Base-by-base conservation (phyloP, 1,140 invertebrate species). In the Drosophila bocki region DNA sequence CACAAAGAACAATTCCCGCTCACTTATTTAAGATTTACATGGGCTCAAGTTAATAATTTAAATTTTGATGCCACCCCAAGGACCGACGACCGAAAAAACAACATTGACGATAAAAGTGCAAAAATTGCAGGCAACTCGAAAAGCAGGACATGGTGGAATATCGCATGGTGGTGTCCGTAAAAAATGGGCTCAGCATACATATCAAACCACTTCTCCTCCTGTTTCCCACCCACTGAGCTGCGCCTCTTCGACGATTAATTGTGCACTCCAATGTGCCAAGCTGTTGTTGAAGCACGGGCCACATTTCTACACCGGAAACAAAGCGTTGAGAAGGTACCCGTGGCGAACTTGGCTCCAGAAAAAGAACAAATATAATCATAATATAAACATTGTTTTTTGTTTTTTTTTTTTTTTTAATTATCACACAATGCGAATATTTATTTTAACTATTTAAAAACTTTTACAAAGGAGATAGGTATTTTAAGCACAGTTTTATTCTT, bases 231-330 rank as follows among this genome's bases (percentile, higher is more conserved):
- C 54, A 13, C 39, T 13, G 26, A 39, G 57, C 26, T 53, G 71
- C 54, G 67, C 56, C 65, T 64, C 63, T 75, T 71, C 83, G 75
- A 82, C 82, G 88, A 88, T 91, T 91, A 91, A 91, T 91, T 91
- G 91, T 81, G 78, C 83, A 75, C 88, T 87, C 65, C 87, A 81
- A 56, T 91, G 87, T 91, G 72, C 75, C 82, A 91, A 82, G 78
- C 69, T 78, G 82, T 61, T 82, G 58, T 71, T 62, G 67, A 45
- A 61, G 32, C 22, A 15, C 0, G 29, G 12, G n/a, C 47, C 22
- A 48, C 17, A 33, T 29, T 17, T 9, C 32, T 77, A 70, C 80
- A 87, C 76, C 63, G 71, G 15, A 26, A 61, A 22, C 7, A 50
- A 74, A n/a, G 2, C n/a, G 4, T 6, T 63, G 70, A 26, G 3